phyloP scores from a whole-genome alignment of 2,797 vertebrate species.

The Takifugu rubripes region DNA sequence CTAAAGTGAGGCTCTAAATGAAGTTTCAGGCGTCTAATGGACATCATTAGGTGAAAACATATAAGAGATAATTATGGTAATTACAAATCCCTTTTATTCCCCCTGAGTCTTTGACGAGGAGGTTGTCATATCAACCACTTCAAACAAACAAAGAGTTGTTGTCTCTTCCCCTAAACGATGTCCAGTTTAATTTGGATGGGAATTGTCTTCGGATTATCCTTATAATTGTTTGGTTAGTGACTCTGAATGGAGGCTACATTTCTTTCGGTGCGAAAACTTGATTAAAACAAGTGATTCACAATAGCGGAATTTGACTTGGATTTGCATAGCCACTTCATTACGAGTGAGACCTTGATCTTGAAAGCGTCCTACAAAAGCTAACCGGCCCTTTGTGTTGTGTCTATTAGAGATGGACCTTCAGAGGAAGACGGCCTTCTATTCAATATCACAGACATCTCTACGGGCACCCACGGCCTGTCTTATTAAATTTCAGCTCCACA shows the following conservation, averaged over 20 bases:
- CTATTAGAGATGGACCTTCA: conserved; percentile 53
- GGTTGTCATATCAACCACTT: conserved; percentile 77
- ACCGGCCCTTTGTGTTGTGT: conserved; percentile 62
- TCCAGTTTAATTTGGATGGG: conserved; percentile 67
- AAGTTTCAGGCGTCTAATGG: conserved; percentile 69
- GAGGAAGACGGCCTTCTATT: conserved; percentile 42
- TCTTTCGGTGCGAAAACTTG: conserved; percentile 61
- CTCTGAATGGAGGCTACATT: conserved; percentile 60
- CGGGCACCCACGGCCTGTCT: conserved; percentile 32
- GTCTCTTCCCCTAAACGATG: conserved; percentile 70
- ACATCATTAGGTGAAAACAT: conserved; percentile 78
- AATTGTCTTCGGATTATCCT: conserved; percentile 74
- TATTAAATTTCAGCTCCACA: conserved; percentile 46
- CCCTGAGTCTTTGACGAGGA: conserved; percentile 75
- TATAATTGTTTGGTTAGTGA: conserved; percentile 63
- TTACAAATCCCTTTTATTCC: conserved; percentile 77
- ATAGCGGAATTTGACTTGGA: conserved; percentile 64
- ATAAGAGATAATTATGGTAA: conserved; percentile 80
- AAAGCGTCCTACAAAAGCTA: conserved; percentile 65
- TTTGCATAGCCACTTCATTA: conserved; percentile 71
- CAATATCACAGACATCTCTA: conserved; percentile 46
- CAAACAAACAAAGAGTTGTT: conserved; percentile 79
- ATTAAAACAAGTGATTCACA: conserved; percentile 72
- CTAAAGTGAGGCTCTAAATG: conserved; percentile 66
- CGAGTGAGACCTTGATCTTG: conserved; percentile 74